Evolutionary conservation across 2,113 vertebrate genomes (phyloP).

Genomic region (Chloebia gouldiae): DNA sequence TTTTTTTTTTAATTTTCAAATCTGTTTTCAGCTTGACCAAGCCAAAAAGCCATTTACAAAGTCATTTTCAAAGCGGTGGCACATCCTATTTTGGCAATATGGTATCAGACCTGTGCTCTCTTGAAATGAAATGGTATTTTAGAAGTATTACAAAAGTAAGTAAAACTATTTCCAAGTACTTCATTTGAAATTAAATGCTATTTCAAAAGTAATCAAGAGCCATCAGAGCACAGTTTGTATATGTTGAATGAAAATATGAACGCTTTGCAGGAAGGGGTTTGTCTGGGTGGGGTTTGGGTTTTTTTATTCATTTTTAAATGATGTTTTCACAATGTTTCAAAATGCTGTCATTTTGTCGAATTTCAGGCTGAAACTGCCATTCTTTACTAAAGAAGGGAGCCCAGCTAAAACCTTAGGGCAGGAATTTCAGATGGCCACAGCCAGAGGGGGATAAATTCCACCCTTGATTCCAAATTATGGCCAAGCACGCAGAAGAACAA

Average conservation of each 20-base stretch:
- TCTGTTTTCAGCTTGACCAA: background rate
- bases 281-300: background rate
- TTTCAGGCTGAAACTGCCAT: background rate
- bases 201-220: background rate
- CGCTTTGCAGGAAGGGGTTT: background rate
- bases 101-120: background rate
- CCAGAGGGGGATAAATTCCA: background rate
- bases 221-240: background rate
- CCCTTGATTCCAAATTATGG: background rate
- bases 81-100: background rate
- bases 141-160: background rate
- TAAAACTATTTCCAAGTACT: background rate
- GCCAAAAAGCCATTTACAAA: background rate
- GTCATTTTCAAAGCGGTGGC: background rate
- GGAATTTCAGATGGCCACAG: background rate
- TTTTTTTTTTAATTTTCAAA: background rate
- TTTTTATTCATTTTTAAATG: background rate
- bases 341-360: fast-evolving
- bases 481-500: background rate
- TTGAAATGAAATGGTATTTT: background rate
- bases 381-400: background rate
- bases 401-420: background rate
- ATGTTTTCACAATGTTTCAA: background rate
- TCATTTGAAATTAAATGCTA: background rate
- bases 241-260: background rate